A percentile compares a stretch with the other conserved stretches of the same genome.
Evolutionary conservation across 1,140 invertebrate species (phyloP).

Genomic region (Helicoverpa zea): DNA sequence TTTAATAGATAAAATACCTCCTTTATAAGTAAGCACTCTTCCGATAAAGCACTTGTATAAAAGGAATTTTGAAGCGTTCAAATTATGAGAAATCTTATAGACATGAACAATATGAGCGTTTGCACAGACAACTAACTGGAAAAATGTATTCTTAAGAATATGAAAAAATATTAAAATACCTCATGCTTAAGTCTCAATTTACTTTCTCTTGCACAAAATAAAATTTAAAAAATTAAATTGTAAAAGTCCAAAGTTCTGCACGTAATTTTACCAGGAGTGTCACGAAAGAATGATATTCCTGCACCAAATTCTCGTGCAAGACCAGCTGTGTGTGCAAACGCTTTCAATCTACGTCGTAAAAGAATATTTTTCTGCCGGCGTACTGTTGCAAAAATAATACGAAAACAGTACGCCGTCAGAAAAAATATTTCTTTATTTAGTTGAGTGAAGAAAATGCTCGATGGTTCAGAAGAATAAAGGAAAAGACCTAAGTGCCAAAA

Average conservation of each 20-base stretch:
- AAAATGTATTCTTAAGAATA: neutral
- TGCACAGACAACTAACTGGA: neutral
- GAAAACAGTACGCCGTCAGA: conserved; percentile 13
- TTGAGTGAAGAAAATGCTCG: conserved; percentile 43
- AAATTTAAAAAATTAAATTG: too few relatives aligned
- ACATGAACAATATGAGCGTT: neutral
- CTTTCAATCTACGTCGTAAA: neutral
- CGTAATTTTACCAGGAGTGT: neutral
- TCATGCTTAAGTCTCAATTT: too few relatives aligned
- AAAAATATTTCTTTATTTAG: conserved; percentile 16
- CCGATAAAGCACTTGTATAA: conserved; percentile 53
- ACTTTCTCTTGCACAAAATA: too few relatives aligned
- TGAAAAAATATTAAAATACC: neutral
- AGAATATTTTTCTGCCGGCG: conserved; percentile 8
- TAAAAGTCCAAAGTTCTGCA: neutral
- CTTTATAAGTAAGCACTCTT: conserved; percentile 58
- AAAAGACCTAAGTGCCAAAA: conserved; percentile 79
- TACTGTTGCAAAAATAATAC: conserved; percentile 12
- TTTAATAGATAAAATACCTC: conserved; percentile 50
- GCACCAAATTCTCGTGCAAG: neutral
- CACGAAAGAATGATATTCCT: neutral
- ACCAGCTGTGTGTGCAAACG: neutral
- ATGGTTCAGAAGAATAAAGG: conserved; percentile 45
- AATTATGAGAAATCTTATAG: conserved; percentile 15
- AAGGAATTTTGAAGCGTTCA: conserved; percentile 45